These are phyloP conservation scores for Sebastes taczanowskii DNA, from an alignment of 2,797 vertebrate species.

Conservation along the genomic window DNA sequence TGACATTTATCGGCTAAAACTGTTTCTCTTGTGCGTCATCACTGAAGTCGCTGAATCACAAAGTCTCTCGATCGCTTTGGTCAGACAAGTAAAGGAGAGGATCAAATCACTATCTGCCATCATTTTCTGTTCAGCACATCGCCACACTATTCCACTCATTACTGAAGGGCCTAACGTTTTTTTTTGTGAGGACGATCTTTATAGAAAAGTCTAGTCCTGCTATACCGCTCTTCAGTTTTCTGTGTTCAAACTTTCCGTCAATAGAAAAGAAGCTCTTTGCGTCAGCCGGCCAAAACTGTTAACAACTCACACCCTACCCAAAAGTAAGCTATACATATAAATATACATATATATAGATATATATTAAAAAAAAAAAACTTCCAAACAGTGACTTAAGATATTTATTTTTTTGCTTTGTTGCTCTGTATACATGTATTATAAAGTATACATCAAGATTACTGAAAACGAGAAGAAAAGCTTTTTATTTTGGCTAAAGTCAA, in stretches of 20 bases:
- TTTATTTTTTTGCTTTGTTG: slow-evolving; percentile 90
- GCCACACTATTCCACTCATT: slow-evolving; percentile 5
- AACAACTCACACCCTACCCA: slow-evolving; percentile 82
- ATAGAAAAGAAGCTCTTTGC: slow-evolving; percentile 43
- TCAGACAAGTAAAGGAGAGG: background rate
- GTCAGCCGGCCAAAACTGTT: slow-evolving; percentile 59
- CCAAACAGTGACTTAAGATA: slow-evolving; percentile 89
- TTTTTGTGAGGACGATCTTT: slow-evolving; percentile 9
- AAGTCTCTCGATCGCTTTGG: background rate
- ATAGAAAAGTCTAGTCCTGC: background rate
- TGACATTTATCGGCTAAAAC: background rate
- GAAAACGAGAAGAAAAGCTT: slow-evolving; percentile 65
- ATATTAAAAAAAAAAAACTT: slow-evolving; percentile 68
- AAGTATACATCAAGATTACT: slow-evolving; percentile 79
- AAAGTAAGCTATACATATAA: slow-evolving; percentile 89
- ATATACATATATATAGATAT: slow-evolving; percentile 82
- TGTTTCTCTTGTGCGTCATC: background rate
- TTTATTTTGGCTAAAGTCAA: slow-evolving; percentile 80
- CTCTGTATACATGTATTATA: slow-evolving; percentile 85
- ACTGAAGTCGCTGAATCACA: background rate
- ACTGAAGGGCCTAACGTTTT: slow-evolving; percentile 18
- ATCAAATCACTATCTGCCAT: background rate
- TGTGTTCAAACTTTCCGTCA: slow-evolving; percentile 14
- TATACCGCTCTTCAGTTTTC: slow-evolving; percentile 10
- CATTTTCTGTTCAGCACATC: slow-evolving; percentile 4